Conservation (phyloP, 2,113 vertebrate species). For the Ptychochromis oligacanthus region DNA sequence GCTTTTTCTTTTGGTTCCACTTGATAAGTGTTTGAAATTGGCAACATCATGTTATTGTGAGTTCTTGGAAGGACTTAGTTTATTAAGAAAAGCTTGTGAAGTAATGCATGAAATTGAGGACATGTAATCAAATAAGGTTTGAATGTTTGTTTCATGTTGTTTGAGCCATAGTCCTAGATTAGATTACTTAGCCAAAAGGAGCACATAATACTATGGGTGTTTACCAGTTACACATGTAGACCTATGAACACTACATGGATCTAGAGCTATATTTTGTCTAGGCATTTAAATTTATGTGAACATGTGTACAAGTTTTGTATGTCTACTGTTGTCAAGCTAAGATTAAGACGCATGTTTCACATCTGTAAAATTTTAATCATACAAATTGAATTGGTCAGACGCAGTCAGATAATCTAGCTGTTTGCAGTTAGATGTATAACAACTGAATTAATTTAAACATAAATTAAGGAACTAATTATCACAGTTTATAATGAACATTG, state of each 20-base stretch:
- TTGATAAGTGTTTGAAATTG: neutral
- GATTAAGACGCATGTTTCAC: neutral
- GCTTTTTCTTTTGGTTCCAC: too few relatives aligned
- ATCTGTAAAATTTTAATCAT: too few relatives aligned
- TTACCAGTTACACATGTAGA: neutral
- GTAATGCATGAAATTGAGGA: neutral
- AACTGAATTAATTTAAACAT: neutral
- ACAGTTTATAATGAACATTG: neutral
- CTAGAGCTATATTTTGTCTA: neutral
- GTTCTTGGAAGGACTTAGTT: neutral
- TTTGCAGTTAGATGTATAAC: neutral
- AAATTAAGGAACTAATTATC: neutral
- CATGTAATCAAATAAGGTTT: neutral
- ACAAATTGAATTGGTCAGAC: neutral
- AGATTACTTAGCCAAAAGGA: neutral
- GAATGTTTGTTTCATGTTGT: slow-evolving; percentile 1
- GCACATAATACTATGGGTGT: slow-evolving; percentile 6
- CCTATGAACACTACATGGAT: neutral
- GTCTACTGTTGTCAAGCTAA: neutral
- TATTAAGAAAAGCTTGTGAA: neutral
- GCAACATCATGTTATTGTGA: neutral
- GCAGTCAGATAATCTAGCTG: neutral
- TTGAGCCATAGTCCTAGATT: neutral
- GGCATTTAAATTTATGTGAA: neutral
- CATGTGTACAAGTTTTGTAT: neutral